These are phyloP conservation scores for Tholera decimalis DNA, from an alignment of 2,888 invertebrate genomes.

Conservation along the genomic window DNA sequence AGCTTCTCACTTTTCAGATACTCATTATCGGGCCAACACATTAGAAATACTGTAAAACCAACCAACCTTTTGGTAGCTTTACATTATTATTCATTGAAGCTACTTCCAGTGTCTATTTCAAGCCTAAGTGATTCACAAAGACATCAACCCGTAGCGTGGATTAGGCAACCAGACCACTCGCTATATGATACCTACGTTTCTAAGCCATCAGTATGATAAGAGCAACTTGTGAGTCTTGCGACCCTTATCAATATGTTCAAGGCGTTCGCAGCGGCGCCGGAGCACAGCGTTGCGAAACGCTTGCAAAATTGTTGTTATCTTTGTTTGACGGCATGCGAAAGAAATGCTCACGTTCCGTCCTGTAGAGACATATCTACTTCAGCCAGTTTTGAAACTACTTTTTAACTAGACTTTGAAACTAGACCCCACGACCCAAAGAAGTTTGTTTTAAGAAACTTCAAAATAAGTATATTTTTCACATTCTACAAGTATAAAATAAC, in stretches of 20 bases:
- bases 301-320: constrained; percentile 65
- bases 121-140: too few relatives aligned
- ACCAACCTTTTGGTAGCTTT: too few relatives aligned
- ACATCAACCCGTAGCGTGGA: neutral
- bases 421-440: too few relatives aligned
- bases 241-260: constrained; percentile 48
- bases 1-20: too few relatives aligned
- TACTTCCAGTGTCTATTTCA: too few relatives aligned
- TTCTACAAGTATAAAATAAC: too few relatives aligned
- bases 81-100: too few relatives aligned
- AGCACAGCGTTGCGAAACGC: constrained; percentile 35
- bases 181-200: constrained; percentile 10
- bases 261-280: constrained; percentile 33
- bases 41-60: too few relatives aligned
- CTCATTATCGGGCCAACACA: too few relatives aligned
- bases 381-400: neutral
- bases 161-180: constrained; percentile 1
- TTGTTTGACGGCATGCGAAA: constrained; percentile 64
- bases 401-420: neutral
- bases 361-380: constrained; percentile 17
- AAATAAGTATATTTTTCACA: too few relatives aligned
- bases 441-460: too few relatives aligned
- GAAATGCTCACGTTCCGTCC: constrained; percentile 60
- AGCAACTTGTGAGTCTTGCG: constrained; percentile 17
- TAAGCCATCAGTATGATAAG: constrained; percentile 50